phyloP scores from a whole-genome alignment of 1,140 invertebrate species.

The Orchesella cincta region DNA sequence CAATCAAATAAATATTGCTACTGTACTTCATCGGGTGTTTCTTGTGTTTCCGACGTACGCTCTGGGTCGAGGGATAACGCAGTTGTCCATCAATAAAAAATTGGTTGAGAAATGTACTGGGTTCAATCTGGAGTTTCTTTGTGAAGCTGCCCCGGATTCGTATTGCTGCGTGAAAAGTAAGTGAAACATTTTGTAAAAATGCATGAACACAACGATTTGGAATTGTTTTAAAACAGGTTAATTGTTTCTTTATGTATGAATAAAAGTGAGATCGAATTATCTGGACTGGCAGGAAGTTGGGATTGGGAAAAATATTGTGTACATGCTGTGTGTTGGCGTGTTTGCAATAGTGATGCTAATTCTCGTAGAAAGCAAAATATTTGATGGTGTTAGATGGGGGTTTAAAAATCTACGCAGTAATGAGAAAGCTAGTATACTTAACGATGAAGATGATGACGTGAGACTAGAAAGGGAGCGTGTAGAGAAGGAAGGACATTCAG shows the following conservation, averaged over 20 bases:
- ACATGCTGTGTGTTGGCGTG: conserved; percentile 58
- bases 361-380: conserved; percentile 60
- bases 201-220: too few relatives aligned
- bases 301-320: conserved; percentile 63
- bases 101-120: neutral
- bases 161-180: conserved; percentile 15
- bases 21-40: conserved; percentile 54
- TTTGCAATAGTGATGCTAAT: conserved; percentile 58
- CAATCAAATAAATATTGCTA: conserved; percentile 55
- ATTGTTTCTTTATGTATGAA: conserved; percentile 42
- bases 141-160: conserved; percentile 4
- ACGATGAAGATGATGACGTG: conserved; percentile 60
- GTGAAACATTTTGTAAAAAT: conserved; percentile 36
- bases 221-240: conserved; percentile 52
- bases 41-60: conserved; percentile 65
- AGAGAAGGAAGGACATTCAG: neutral
- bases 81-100: conserved; percentile 24
- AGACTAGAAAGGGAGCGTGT: conserved; percentile 58
- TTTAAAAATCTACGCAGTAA: neutral
- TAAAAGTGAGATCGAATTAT: conserved; percentile 52
- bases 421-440: neutral
- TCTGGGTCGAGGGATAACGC: conserved; percentile 57
- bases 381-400: conserved; percentile 39
- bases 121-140: conserved; percentile 7
- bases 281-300: conserved; percentile 59